These are phyloP conservation scores for Siphlonurus alternatus DNA, from an alignment of 2,888 invertebrate genomes.

Conservation along the genomic window DNA sequence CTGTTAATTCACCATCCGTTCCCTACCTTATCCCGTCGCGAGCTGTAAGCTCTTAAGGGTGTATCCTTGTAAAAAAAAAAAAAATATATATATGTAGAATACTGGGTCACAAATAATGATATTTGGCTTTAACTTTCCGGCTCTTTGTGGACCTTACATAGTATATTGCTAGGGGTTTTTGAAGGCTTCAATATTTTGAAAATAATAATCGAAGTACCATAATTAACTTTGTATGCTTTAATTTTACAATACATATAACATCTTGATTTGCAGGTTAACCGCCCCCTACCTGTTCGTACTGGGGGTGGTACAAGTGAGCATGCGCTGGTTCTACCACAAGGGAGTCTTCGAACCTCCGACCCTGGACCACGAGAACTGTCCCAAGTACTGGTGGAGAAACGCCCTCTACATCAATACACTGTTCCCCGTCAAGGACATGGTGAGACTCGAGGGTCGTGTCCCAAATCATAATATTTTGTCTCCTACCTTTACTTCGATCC, in stretches of 20 bases:
- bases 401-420: constrained; percentile 65
- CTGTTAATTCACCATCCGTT: no score
- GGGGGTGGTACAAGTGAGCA: constrained; percentile 50
- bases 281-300: constrained; percentile 69
- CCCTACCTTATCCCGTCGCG: no score
- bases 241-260: no score
- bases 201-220: no score
- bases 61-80: no score
- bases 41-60: no score
- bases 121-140: no score
- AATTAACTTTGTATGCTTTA: no score
- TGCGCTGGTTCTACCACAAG: constrained; percentile 50
- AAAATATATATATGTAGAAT: no score
- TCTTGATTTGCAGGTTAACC: constrained; percentile 43
- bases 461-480: constrained; percentile 3
- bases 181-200: not conserved
- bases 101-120: no score
- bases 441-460: constrained; percentile 30
- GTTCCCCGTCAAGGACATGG: constrained; percentile 61
- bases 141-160: not conserved
- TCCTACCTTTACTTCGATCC: constrained; percentile 11
- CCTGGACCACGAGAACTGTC: constrained; percentile 53
- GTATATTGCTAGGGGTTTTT: not conserved
- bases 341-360: constrained; percentile 58
- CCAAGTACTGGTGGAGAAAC: constrained; percentile 68